Evolutionary conservation across 2,888 invertebrate genomes (phyloP), one percentile per base, ranked within the genome.

Genomic region (Spisula subtruncata): DNA sequence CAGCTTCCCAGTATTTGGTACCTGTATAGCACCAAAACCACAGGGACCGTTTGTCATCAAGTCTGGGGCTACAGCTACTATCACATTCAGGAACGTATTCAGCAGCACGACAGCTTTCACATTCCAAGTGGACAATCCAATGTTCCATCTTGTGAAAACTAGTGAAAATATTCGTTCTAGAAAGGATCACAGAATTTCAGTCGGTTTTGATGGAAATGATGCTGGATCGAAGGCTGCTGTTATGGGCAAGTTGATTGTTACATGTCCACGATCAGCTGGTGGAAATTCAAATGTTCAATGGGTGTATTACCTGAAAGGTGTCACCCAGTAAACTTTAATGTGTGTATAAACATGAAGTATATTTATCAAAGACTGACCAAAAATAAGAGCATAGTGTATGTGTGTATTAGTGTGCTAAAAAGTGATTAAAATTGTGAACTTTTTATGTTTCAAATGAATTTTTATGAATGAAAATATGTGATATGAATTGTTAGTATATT

Each of bases 31-130:
- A n/a, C 97, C 97, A 14, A 97, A 97, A 93, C 97, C 97, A 18
- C 97, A 97, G 95, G 97, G 97, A 41, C 97, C 97, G 0, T 97
- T 96, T 92, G 94, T 94, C 10, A 94, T 97, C 41, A 97, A 96
- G 92, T 95, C 97, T 14, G 97, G 97, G 16, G 94, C 94, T 2
- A 96, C 95, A 20, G 95, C 96, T 0, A 92, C 95, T 12, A 97
- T 97, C 91, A 95, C 96, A n/a, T 97, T 97, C 95, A 95, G 97
- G 87, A 97, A 97, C 93, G 97, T 97, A 10, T 97, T 97, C 93
- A 93, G 94, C 10, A 95, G 96, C 60, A 94, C 96, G 10, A 96
- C 96, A 51, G 95, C 95, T 16, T 97, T 97, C 93, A 94, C 94
- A 29, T 97, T 97, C 94, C 95, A 95, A 86, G 96, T 97, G 18